phyloP scores from a whole-genome alignment of 2,797 vertebrate species.

The Valencia hispanica region DNA sequence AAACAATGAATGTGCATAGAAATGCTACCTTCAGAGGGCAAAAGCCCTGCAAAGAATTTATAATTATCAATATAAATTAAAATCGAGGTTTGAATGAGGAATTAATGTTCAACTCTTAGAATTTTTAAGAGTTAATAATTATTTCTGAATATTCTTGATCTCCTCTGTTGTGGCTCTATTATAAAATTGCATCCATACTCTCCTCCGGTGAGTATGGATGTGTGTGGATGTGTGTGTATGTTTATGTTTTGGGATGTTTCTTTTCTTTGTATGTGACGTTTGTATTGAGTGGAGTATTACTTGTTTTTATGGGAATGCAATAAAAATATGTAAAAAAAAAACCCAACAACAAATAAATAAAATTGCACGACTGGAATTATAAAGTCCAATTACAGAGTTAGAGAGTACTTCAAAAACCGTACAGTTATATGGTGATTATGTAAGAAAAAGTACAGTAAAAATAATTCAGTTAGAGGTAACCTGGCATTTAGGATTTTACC shows the following conservation, averaged over 20 bases:
- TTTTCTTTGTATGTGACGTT: no score
- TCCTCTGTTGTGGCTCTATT: constrained; percentile 14
- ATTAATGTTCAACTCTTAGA: background rate
- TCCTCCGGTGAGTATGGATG: no score
- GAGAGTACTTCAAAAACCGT: background rate
- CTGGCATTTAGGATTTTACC: background rate
- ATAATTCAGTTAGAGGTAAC: background rate
- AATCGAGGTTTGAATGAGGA: background rate
- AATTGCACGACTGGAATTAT: constrained; percentile 30
- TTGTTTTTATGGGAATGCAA: no score
- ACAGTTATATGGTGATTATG: background rate
- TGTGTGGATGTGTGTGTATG: no score
- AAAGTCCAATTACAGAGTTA: constrained; percentile 2
- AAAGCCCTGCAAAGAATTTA: no score
- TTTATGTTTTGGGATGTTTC: no score
- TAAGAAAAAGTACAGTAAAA: background rate
- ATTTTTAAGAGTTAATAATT: background rate
- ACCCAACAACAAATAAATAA: no score
- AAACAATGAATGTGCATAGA: background rate
- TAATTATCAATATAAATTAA: no score
- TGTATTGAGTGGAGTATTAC: no score
- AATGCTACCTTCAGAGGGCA: background rate
- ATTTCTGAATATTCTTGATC: constrained; percentile 17
- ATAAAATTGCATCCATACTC: constrained; percentile 30
- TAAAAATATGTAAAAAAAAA: no score